A percentile compares a stretch with the other conserved stretches of the same genome.
phyloP scores from a whole-genome alignment of 2,797 vertebrate genomes.

The Bufotes viridis region DNA sequence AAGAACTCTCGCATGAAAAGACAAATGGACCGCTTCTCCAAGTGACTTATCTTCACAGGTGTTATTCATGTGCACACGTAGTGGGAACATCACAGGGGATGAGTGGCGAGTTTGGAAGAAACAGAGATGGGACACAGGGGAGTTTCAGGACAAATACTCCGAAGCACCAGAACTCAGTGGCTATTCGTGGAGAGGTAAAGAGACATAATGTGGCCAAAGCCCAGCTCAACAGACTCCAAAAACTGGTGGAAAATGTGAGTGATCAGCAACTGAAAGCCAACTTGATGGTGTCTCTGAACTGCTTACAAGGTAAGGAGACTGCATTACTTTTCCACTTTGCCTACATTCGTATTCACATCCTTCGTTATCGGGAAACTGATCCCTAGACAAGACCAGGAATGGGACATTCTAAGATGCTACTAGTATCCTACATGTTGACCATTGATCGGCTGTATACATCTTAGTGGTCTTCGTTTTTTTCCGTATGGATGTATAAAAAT shows the following conservation, averaged over 20 bases:
- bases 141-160: slow-evolving; percentile 69
- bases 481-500: neutral
- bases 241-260: slow-evolving; percentile 80
- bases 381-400: neutral
- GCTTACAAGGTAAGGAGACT: slow-evolving; percentile 80
- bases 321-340: neutral
- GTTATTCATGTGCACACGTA: slow-evolving; percentile 41
- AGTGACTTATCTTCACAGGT: neutral
- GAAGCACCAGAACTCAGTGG: slow-evolving; percentile 72
- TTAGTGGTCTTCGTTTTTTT: neutral
- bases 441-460: neutral
- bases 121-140: slow-evolving; percentile 76
- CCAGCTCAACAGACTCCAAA: slow-evolving; percentile 79
- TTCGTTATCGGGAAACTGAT: too few relatives aligned
- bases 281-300: slow-evolving; percentile 81
- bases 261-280: slow-evolving; percentile 79
- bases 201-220: slow-evolving; percentile 80
- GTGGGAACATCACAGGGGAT: slow-evolving; percentile 71
- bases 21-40: slow-evolving; percentile 59
- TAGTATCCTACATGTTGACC: too few relatives aligned
- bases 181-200: slow-evolving; percentile 85
- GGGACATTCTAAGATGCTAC: neutral
- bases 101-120: slow-evolving; percentile 67
- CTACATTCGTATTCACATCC: too few relatives aligned
- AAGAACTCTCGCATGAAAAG: neutral